phyloP scores from a whole-genome alignment of 2,797 vertebrate genomes.

The Adrianichthys oophorus region DNA sequence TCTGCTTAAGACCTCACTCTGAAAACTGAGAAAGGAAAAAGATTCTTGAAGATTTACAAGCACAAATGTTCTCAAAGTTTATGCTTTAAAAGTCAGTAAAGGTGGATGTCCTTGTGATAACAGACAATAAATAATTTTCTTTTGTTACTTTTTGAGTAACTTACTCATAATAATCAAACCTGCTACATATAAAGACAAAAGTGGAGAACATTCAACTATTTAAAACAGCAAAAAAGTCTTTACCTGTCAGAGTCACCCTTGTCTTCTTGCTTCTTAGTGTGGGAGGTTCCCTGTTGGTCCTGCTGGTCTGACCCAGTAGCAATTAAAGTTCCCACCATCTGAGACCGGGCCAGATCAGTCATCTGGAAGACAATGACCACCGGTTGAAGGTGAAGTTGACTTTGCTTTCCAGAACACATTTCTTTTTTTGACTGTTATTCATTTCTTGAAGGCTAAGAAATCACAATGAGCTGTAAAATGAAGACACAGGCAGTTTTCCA shows the following conservation, averaged over 20 bases:
- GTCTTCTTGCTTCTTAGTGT: constrained; percentile 68
- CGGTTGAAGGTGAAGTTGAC: constrained; percentile 9
- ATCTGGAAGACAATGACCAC: constrained; percentile 74
- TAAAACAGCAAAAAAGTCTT: not conserved
- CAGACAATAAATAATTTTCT: no score
- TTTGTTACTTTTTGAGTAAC: no score
- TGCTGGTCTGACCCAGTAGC: constrained; percentile 75
- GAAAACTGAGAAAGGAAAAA: constrained; percentile 59
- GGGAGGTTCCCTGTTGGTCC: constrained; percentile 64
- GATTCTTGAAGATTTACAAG: no score
- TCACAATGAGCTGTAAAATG: constrained; percentile 40
- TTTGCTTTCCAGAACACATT: not conserved
- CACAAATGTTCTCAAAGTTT: not conserved
- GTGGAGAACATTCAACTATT: no score
- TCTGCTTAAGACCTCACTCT: constrained; percentile 69
- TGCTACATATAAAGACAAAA: no score
- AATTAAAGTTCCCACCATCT: constrained; percentile 71
- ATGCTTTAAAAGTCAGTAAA: not conserved
- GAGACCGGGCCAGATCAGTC: constrained; percentile 82
- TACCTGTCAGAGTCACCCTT: constrained; percentile 82
- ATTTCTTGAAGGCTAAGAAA: constrained; percentile 32
- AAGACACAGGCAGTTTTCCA: constrained; percentile 36
- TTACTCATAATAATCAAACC: no score
- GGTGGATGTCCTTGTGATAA: no score
- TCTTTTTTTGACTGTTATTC: constrained; percentile 4